These are phyloP conservation scores for Baccha elongata DNA, from an alignment of 2,888 invertebrate species.

Conservation along the genomic window DNA sequence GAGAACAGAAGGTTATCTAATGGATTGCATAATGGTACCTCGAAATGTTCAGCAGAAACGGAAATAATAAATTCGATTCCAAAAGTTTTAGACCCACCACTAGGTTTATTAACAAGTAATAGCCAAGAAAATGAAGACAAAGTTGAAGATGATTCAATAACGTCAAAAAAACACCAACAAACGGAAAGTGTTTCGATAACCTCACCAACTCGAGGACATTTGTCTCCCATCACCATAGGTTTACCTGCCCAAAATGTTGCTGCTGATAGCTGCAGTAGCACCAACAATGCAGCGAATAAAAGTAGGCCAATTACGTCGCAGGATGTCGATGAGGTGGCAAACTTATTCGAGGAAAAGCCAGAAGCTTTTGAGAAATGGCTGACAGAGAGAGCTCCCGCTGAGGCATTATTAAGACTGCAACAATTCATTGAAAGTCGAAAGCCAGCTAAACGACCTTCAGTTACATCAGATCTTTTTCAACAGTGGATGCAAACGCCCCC, in stretches of 20 bases:
- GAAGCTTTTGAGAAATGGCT: slow-evolving; percentile 90
- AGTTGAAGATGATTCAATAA: slow-evolving; percentile 15
- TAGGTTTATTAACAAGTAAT: slow-evolving; percentile 31
- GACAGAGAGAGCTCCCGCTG: slow-evolving; percentile 88
- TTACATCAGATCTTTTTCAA: slow-evolving; percentile 93
- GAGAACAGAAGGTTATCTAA: slow-evolving; percentile 42
- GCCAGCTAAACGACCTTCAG: slow-evolving; percentile 87
- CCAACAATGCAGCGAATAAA: slow-evolving; percentile 33
- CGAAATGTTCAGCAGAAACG: slow-evolving; percentile 41
- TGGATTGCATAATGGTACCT: slow-evolving; percentile 56
- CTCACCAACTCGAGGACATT: slow-evolving; percentile 60
- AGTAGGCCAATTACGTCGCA: slow-evolving; percentile 74
- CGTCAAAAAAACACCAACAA: slow-evolving; percentile 45
- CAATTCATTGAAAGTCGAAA: slow-evolving; percentile 84
- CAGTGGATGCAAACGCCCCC: slow-evolving; percentile 92
- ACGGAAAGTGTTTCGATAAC: slow-evolving; percentile 54
- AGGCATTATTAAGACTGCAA: slow-evolving; percentile 86
- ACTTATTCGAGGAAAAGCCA: slow-evolving; percentile 85
- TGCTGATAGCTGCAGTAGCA: slow-evolving; percentile 22
- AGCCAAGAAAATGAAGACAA: slow-evolving; percentile 6
- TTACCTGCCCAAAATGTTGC: slow-evolving; percentile 19
- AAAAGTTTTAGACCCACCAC: slow-evolving; percentile 48
- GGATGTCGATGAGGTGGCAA: slow-evolving; percentile 81
- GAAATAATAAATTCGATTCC: slow-evolving; percentile 38
- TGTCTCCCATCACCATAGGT: slow-evolving; percentile 47